A percentile compares a stretch with the other conserved stretches of the same genome.
These are phyloP conservation scores for Lepisosteus osseus DNA, from an alignment of 2,113 vertebrate species.

Conservation along the genomic window DNA sequence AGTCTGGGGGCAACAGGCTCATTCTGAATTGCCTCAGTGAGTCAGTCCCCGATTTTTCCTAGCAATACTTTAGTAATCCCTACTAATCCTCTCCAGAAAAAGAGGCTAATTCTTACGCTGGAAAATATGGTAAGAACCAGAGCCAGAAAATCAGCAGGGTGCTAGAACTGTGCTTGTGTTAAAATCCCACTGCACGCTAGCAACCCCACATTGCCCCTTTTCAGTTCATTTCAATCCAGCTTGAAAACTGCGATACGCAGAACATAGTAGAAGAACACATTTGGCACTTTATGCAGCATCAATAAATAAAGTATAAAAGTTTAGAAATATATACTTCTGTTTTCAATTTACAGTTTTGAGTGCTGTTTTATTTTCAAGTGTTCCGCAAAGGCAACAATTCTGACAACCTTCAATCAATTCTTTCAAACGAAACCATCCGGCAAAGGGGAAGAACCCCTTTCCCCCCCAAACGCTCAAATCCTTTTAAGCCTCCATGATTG, in stretches of 20 bases:
- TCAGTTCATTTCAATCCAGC: slow-evolving; percentile 68
- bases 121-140: no score
- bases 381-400: slow-evolving; percentile 64
- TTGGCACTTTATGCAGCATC: slow-evolving; percentile 62
- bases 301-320: slow-evolving; percentile 67
- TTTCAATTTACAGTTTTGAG: slow-evolving; percentile 59
- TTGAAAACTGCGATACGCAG: slow-evolving; percentile 47
- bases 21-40: slow-evolving; percentile 63
- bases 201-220: slow-evolving; percentile 57
- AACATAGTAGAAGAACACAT: slow-evolving; percentile 38
- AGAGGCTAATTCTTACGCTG: no score
- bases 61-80: no score
- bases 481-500: slow-evolving; percentile 97
- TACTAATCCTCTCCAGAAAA: no score
- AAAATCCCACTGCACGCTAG: slow-evolving; percentile 72
- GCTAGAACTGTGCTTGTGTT: slow-evolving; percentile 78
- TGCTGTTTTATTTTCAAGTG: slow-evolving; percentile 42
- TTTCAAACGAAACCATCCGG: slow-evolving; percentile 61
- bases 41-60: neutral
- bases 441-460: slow-evolving; percentile 80
- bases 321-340: slow-evolving; percentile 63
- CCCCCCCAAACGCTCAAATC: slow-evolving; percentile 55
- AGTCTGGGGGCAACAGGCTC: slow-evolving; percentile 77
- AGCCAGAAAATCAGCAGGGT: slow-evolving; percentile 27
- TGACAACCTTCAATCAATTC: slow-evolving; percentile 57